phyloP scores from a whole-genome alignment of 2,888 invertebrate species.

The Agriopis aurantiaria region DNA sequence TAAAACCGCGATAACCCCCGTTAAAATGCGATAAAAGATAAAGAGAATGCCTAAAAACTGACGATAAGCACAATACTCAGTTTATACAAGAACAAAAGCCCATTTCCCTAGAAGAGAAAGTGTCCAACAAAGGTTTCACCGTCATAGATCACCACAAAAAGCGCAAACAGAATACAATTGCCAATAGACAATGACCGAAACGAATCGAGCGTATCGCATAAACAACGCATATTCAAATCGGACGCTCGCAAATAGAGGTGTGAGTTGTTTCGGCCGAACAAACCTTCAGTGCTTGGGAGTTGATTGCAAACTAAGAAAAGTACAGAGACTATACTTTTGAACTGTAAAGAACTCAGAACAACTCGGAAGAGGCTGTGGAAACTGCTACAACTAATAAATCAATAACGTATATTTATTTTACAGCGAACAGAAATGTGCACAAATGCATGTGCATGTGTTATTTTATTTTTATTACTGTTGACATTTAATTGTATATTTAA shows the following conservation, averaged over 20 bases:
- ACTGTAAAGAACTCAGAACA: neutral
- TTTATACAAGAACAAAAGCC: constrained; percentile 1
- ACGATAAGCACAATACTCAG: neutral
- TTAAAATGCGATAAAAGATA: too few relatives aligned
- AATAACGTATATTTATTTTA: too few relatives aligned
- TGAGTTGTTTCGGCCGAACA: constrained; percentile 62
- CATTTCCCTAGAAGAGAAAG: constrained; percentile 20
- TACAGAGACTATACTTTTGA: neutral
- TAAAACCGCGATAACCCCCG: too few relatives aligned
- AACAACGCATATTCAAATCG: constrained; percentile 59
- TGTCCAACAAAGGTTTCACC: constrained; percentile 22
- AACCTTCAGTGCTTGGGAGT: constrained; percentile 53
- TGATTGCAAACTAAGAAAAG: neutral
- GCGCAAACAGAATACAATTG: constrained; percentile 32
- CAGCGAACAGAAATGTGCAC: too few relatives aligned
- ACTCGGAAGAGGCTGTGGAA: neutral
- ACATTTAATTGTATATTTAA: too few relatives aligned
- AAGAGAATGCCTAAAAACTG: neutral
- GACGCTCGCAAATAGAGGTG: constrained; percentile 55
- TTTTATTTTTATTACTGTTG: too few relatives aligned
- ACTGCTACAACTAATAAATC: neutral
- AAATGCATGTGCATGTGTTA: too few relatives aligned
- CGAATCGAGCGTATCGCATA: constrained; percentile 47
- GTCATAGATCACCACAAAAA: constrained; percentile 24
- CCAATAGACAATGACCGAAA: constrained; percentile 40